Base-by-base conservation (phyloP, 2,113 vertebrate genomes). In the Syngnathus floridae region DNA sequence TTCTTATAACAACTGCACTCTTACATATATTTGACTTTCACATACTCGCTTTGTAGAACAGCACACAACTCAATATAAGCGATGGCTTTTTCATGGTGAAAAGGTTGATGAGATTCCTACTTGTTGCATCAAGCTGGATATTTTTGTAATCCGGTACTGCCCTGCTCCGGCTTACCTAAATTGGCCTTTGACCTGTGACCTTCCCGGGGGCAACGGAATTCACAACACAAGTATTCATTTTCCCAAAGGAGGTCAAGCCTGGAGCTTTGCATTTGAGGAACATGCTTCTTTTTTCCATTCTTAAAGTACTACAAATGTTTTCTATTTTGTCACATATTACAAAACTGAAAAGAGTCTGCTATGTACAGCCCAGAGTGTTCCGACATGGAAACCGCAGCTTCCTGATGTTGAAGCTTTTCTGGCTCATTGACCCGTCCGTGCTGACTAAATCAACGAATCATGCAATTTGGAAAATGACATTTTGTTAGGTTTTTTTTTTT, bases 1-100 rank as follows among this genome's bases (percentile, higher is more conserved):
- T 87, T 88, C 80, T 90, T 86, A 85, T 82, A 85, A 91, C 90
- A 91, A 88, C 88, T 88, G 83, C 88, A 91, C 88, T 90, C 89
- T 85, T 89, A 91, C 90, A 91, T 90, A 88, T 85, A 90, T 83
- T 84, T 84, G 83, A 90, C 89, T 89, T 85, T 88, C 81, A 87
- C 87, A 79, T 82, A 90, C 88, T 91, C 87, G 83, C 80, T 86
- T 87, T 84, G 77, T 81, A 82, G 73, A 88, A 90, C 88, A 90
- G 81, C 91, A 90, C 89, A 92, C 89, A 91, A 88, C 88, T 84
- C 84, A 88, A 88, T 82, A 87, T 85, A 88, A 62, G 88, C 71
- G 89, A 92, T 91, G 91, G 90, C 90, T 92, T 91, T 85, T 87
- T 76, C 84, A 77, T 77, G 66, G 71, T 86, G 48, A 75, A 78